Base-by-base conservation (phyloP, 30 jellyfish, hydroid and myxozoan genomes). In the Pelagia noctiluca region DNA sequence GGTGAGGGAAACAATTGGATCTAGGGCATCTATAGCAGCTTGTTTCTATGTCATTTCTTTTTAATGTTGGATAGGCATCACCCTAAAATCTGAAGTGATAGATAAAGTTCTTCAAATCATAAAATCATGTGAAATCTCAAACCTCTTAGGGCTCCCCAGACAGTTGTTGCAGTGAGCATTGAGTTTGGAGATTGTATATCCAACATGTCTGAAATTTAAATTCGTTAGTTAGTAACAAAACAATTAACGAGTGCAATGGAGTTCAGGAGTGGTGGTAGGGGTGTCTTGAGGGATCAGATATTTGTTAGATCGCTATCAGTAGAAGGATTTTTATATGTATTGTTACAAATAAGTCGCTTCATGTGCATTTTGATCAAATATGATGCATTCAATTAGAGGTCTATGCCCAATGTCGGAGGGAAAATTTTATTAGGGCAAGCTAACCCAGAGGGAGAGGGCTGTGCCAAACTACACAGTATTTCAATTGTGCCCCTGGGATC, bases 131-230 rank as follows among this genome's bases (percentile, higher is more conserved):
- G 16, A 8, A 8, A 42, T 16, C 57, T 16, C 64, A 1, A 49
- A 90, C 97, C 97, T 90, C 96, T 83, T 60, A 90, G 66, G 1
- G 97, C 97, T 34, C 97, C 97, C 97, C 97, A 90, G 2, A 85
- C 96, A 42, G 97, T 90, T 21, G 68, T 90, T 1, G 97, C 93
- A 2, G 93, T 61, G 26, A 90, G 76, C 67, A 63, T 49, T 18
- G 94, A 57, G 10, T 66, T 83, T 29, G 96, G 96, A 1, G 93
- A 82, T 50, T 76, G 82, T 24, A 90, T 76, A 7, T 72, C 96
- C 71, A 90, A 52, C 3, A 81, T 60, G 69, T 90, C 97, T 90
- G 53, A 64, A 75, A 57, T 3, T 62, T 47, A 2, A 74, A 48
- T 2, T n/a, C n/a, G n/a, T n/a, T n/a, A n/a, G n/a, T n/a, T n/a